Percentiles rank a stretch among this genome's conserved stretches.
Evolutionary conservation across 2,797 vertebrate genomes (phyloP).

Genomic region (Oceanodroma leucorhoa): DNA sequence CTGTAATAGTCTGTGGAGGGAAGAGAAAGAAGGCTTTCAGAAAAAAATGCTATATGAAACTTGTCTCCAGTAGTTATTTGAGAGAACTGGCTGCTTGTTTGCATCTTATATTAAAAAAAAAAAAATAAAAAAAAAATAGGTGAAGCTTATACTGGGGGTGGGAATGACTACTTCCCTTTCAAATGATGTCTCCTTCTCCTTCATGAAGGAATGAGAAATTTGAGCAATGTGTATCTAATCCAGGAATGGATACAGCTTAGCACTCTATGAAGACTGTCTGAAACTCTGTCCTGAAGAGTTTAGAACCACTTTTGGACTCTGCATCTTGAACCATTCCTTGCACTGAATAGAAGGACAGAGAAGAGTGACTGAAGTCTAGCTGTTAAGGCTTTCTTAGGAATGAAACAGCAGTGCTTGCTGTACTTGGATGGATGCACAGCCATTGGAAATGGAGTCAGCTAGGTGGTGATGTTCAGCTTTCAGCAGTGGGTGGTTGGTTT

Average conservation of each 20-base stretch:
- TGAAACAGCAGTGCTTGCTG: background rate
- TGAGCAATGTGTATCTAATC: background rate
- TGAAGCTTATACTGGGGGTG: background rate
- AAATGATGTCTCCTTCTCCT: accelerated
- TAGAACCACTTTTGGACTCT: background rate
- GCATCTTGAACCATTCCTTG: background rate
- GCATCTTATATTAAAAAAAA: background rate
- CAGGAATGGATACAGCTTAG: background rate
- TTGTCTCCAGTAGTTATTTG: background rate
- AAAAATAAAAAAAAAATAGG: accelerated
- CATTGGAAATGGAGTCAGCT: background rate
- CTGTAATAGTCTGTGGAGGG: background rate
- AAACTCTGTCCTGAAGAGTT: background rate
- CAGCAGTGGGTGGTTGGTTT: background rate
- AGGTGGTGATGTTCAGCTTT: background rate
- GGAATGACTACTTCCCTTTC: background rate
- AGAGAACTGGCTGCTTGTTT: background rate
- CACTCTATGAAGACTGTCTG: background rate
- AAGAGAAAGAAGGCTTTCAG: background rate
- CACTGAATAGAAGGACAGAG: background rate
- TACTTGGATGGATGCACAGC: background rate
- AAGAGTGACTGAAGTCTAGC: background rate
- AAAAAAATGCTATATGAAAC: accelerated
- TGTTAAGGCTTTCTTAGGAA: background rate
- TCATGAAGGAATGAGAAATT: background rate